A percentile compares a stretch with the other conserved stretches of the same genome.
Evolutionary conservation across 1,140 invertebrate genomes (phyloP).

Genomic region (Hormaphis cornu): DNA sequence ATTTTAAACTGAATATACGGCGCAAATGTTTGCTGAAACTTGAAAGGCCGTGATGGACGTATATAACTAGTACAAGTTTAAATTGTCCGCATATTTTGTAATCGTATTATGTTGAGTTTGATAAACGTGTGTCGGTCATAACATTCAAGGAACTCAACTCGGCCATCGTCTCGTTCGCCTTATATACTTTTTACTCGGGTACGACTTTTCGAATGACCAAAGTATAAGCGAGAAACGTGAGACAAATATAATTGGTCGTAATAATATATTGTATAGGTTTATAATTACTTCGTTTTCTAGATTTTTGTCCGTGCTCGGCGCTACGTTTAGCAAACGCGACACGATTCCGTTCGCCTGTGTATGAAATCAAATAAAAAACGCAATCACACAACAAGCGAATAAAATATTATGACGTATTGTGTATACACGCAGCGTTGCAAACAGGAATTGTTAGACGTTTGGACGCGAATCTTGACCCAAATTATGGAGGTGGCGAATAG

Average conservation of each 20-base stretch:
- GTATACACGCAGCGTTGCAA: too few relatives aligned
- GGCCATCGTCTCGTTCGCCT: not conserved
- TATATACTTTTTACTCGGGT: not conserved
- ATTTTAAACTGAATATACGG: too few relatives aligned
- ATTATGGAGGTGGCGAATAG: too few relatives aligned
- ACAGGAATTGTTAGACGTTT: too few relatives aligned
- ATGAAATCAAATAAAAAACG: not conserved
- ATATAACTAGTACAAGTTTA: too few relatives aligned
- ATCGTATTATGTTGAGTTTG: not conserved
- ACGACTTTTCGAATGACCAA: not conserved
- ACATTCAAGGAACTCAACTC: not conserved
- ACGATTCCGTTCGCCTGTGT: not conserved
- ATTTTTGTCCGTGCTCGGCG: not conserved
- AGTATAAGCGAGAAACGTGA: not conserved
- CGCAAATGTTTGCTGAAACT: too few relatives aligned
- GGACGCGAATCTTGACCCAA: too few relatives aligned
- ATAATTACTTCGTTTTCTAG: slow-evolving; percentile 21
- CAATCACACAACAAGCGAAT: too few relatives aligned
- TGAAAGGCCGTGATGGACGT: too few relatives aligned
- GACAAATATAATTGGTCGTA: too few relatives aligned
- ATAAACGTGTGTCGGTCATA: not conserved
- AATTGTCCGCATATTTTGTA: not conserved
- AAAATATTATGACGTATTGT: too few relatives aligned
- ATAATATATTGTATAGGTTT: too few relatives aligned
- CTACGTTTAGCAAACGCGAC: not conserved